Evolutionary conservation across 1,140 invertebrate species (phyloP).

Genomic region (Dufourea novaeangliae): DNA sequence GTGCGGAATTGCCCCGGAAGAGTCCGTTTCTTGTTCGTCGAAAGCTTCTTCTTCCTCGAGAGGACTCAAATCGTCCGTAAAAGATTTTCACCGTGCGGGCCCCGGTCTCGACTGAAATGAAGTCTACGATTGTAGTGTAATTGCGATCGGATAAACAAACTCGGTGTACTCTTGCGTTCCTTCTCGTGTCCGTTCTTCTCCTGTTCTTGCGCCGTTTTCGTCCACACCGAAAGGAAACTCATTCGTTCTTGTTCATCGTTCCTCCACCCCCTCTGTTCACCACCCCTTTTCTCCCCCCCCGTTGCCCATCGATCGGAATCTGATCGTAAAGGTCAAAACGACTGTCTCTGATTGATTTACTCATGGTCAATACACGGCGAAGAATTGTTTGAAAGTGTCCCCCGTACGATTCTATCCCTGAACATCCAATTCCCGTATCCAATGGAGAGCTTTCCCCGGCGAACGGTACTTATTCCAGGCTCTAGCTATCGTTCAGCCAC

Average conservation of each 20-base stretch:
- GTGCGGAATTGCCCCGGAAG: background rate
- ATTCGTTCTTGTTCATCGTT: background rate
- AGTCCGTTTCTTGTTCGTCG: constrained; percentile 14
- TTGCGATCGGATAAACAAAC: constrained; percentile 60
- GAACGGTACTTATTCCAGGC: constrained; percentile 62
- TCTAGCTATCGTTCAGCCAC: constrained; percentile 62
- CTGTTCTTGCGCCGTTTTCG: background rate
- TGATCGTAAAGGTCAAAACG: constrained; percentile 66
- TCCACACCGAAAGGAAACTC: background rate
- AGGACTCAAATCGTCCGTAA: constrained; percentile 22
- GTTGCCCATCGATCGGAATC: constrained; percentile 48
- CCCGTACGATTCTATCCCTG: constrained; percentile 49
- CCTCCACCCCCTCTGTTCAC: background rate
- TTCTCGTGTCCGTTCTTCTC: background rate
- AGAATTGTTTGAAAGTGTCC: constrained; percentile 60
- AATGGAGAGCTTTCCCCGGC: constrained; percentile 48
- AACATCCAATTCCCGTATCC: constrained; percentile 67
- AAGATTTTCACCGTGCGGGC: constrained; percentile 47
- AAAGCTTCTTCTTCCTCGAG: background rate
- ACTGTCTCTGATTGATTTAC: constrained; percentile 69
- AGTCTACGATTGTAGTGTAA: constrained; percentile 40
- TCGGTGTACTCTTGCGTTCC: constrained; percentile 28
- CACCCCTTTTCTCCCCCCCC: background rate
- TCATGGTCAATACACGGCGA: constrained; percentile 66
- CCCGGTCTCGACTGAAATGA: constrained; percentile 29